Base-by-base conservation (phyloP, 2,113 vertebrate genomes). In the Litocranius walleri region DNA sequence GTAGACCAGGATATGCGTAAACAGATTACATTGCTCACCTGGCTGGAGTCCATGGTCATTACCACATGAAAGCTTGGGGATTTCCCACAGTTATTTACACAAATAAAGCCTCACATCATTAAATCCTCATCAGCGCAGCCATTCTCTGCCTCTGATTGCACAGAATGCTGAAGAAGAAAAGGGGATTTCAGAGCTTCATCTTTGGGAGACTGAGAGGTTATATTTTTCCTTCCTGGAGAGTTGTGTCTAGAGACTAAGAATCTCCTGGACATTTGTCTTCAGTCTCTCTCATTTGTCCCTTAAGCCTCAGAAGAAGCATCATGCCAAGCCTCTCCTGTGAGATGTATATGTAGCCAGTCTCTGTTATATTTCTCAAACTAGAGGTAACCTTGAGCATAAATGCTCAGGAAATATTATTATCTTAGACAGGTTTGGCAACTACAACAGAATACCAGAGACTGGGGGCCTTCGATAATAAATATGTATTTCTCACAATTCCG, bases 61-160 rank as follows among this genome's bases (percentile, higher is more conserved):
- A 61, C n/a, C 40, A 54, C 27, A 57, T 45, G 14, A 27, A 83
- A 59, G 7, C 4, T 36, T 81, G 82, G n/a, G 40, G 50, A 85
- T 97, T 81, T 94, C 89, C 57, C 62, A 94, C 56, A 50, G 80
- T 92, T 74, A 88, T 92, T 83, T 90, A 77, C 9, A 67, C 40
- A 92, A 90, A 95, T 25, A 93, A n/a, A 81, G 59, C 3, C 74
- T 92, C 59, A 48, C 78, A 81, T 80, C 82, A 62, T 80, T 95
- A 81, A 89, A 92, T 91, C 36, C 83, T 97, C 86, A 83, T 94
- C 64, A 57, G 21, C 43, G 57, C 80, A 16, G 9, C 90, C 67
- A 54, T 45, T 29, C 74, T 54, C 4, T 50, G 25, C 71, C 59
- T 94, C 43, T 40, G 4, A 11, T 78, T 3, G 6, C 36, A 14